A percentile compares a stretch with the other conserved stretches of the same genome.
These are phyloP conservation scores for Pelvicachromis taeniatus DNA, from an alignment of 2,113 vertebrate genomes.

Conservation along the genomic window DNA sequence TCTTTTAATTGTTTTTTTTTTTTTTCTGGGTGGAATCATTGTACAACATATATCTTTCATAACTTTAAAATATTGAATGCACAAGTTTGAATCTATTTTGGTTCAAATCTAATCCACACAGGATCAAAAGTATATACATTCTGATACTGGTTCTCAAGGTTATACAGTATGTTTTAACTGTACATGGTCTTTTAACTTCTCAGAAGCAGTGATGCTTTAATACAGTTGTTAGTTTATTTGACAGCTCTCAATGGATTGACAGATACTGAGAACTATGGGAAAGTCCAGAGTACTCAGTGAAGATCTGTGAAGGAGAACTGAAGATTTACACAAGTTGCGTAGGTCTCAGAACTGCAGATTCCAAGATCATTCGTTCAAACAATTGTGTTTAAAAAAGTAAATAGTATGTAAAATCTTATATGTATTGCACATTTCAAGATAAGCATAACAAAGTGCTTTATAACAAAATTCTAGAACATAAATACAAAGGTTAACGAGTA, in stretches of 20 bases:
- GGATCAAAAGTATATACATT: not conserved
- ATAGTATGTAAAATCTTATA: not conserved
- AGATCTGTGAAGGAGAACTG: not conserved
- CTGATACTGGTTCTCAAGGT: not conserved
- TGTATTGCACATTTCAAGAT: not conserved
- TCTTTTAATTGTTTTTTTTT: not conserved
- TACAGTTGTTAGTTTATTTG: not conserved
- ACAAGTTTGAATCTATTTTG: not conserved
- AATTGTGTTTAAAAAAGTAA: not conserved
- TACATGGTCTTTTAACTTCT: not conserved
- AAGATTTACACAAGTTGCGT: not conserved
- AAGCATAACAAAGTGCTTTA: not conserved
- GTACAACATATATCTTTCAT: not conserved
- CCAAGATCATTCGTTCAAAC: not conserved
- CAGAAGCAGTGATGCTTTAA: not conserved
- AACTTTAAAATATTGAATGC: not conserved
- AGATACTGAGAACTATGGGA: not conserved
- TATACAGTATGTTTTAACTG: not conserved
- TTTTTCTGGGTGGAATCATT: not conserved
- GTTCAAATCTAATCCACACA: not conserved
- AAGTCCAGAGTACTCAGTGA: not conserved
- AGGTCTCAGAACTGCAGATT: not conserved
- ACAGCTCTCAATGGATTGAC: not conserved
- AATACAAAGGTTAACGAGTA: not conserved
- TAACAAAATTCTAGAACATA: not conserved